Percentiles rank a stretch among this genome's conserved stretches.
Conservation (phyloP, 64 coral and sea anemone genomes). For the Dendronephthya gigantea region DNA sequence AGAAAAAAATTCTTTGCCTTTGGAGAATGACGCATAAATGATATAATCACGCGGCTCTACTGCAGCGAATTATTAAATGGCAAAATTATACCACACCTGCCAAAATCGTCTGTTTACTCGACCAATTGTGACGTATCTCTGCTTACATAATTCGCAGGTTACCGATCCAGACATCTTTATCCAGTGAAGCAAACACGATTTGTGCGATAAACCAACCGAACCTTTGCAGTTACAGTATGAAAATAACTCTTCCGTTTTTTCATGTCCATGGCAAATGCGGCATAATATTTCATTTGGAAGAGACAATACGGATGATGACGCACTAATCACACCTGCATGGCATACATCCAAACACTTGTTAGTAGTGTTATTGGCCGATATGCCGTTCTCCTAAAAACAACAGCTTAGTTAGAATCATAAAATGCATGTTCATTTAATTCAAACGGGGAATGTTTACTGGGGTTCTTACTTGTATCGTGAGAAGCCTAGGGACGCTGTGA, state of each 20-base stretch:
- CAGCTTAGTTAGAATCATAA: too few species aligned
- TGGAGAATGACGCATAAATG: too few species aligned
- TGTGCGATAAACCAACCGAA: background rate
- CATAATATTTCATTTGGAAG: background rate
- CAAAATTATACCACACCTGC: background rate
- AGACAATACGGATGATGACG: background rate
- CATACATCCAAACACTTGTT: background rate
- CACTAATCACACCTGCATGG: background rate
- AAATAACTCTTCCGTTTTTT: background rate
- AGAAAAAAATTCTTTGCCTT: too few species aligned
- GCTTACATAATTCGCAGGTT: background rate
- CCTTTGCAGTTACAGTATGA: background rate
- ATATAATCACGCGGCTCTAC: too few species aligned
- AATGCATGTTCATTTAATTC: too few species aligned
- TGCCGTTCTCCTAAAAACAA: background rate
- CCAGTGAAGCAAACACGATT: background rate
- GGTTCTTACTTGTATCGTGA: too few species aligned
- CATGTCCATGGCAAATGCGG: background rate
- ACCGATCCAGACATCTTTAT: background rate
- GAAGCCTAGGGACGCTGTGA: too few species aligned
- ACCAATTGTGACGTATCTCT: background rate
- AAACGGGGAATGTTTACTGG: too few species aligned
- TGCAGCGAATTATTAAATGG: background rate
- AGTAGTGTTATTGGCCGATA: background rate
- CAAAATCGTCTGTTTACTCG: background rate